A percentile compares a stretch with the other conserved stretches of the same genome.
These are phyloP conservation scores for Peromyscus maniculatus DNA, from an alignment of 2,113 vertebrate genomes.

Conservation along the genomic window DNA sequence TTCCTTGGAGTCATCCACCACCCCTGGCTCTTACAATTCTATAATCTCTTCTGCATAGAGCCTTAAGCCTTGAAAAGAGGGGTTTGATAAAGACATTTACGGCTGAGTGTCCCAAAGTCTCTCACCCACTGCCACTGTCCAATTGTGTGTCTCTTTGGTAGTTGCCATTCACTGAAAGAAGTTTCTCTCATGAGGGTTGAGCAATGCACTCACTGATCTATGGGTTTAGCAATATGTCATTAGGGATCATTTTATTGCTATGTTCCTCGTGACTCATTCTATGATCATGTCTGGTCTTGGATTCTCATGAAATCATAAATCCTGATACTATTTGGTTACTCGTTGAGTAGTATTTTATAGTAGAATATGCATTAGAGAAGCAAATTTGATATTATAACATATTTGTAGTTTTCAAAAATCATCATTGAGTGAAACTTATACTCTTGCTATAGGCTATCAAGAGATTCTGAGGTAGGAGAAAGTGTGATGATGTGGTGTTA, in stretches of 20 bases:
- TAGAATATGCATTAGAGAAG: constrained; percentile 34
- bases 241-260: background rate
- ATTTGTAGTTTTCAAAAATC: constrained; percentile 26
- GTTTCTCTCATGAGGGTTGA: background rate
- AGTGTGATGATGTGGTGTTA: background rate
- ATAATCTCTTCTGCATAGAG: background rate
- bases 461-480: background rate
- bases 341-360: constrained; percentile 42
- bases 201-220: background rate
- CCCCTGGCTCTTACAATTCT: background rate
- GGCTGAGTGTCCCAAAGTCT: background rate
- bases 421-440: background rate
- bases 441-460: background rate
- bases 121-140: background rate
- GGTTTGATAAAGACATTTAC: background rate
- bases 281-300: background rate
- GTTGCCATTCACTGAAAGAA: background rate
- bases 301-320: constrained; percentile 15
- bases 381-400: constrained; percentile 28
- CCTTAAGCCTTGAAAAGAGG: background rate
- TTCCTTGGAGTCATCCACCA: background rate
- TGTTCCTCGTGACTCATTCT: background rate
- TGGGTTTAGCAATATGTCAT: background rate
- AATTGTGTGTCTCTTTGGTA: background rate
- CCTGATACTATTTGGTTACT: background rate